Base-by-base conservation (phyloP, 2,113 vertebrate species). In the Oncorhynchus mykiss region DNA sequence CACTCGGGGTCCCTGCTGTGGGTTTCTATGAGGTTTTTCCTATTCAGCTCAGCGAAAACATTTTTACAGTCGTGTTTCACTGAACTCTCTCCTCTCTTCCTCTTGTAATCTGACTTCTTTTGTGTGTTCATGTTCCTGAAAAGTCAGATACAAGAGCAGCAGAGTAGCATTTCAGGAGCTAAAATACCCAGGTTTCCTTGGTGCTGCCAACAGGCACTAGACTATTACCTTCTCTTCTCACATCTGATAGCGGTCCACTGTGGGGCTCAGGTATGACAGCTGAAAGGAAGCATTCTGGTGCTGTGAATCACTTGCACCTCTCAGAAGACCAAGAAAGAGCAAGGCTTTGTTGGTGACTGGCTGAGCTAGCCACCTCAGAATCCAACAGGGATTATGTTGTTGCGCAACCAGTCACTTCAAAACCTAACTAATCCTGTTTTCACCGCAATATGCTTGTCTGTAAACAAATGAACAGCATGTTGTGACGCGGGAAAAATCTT, bases 211-310 rank as follows among this genome's bases (percentile, higher is more conserved):
- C 54, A 71, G 22, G 62, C 49, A 68, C 34, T 5, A 57, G 72
- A 57, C 80, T 73, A 75, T 80, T 82, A 74, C 78, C 79, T 83
- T 65, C 69, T 70, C 51, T 83, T 81, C 74, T 71, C 66, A 67
- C 72, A 65, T 80, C 69, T 80, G 51, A 72, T 68, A 71, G 71
- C 2, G 25, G 57, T 70, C 14, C 66, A 51, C 27, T 29, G 49
- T 54, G 72, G 60, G 75, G 62, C 22, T 29, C 34, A 34, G 0
- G 60, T 73, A 59, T 71, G 78, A 83, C 49, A 69, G 68, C 67
- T 77, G 51, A 49, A 73, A 54, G 59, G 24, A 60, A 13, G 27
- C 72, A 22, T 68, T 51, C 45, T 49, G 66, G 83, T 22, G 64
- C 31, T 67, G 72, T 79, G 78, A 54, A 54, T 54, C 76, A 72